Conservation (phyloP, 2,113 vertebrate species). For the Tragulus kanchil region DNA sequence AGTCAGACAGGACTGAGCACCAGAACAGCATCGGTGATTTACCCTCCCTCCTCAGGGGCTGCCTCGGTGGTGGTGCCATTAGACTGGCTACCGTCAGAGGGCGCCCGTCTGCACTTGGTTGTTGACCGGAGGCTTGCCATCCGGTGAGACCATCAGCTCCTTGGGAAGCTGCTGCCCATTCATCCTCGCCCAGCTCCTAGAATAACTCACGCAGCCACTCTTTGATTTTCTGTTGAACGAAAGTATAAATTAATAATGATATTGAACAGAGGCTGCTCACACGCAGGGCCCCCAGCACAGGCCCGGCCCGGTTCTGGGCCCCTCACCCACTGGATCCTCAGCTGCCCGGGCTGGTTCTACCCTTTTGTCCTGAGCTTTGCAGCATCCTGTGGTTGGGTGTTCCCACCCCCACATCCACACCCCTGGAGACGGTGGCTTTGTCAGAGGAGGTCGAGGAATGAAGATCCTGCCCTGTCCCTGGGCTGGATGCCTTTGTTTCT, state of each 20-base stretch:
- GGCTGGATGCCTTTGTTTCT: neutral
- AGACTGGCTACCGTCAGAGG: neutral
- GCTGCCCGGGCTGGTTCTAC: neutral
- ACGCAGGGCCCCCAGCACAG: neutral
- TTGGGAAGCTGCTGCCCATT: neutral
- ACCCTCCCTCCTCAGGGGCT: neutral
- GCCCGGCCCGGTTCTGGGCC: neutral
- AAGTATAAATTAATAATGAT: neutral
- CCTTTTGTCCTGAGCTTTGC: neutral
- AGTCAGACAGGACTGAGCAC: no score
- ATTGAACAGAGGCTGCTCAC: neutral
- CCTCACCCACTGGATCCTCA: neutral
- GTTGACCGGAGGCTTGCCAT: no score
- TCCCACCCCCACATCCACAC: accelerated
- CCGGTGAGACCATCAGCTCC: neutral
- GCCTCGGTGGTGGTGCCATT: accelerated
- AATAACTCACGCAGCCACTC: neutral
- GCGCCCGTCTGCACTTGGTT: accelerated
- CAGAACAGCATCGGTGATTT: neutral
- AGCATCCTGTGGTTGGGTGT: neutral
- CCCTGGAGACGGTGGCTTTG: neutral
- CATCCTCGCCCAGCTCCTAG: neutral
- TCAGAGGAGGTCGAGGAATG: neutral
- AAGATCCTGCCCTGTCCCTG: neutral
- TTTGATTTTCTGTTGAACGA: neutral